phyloP scores from a whole-genome alignment of 2,888 invertebrate species.

The Rotaria sp. region DNA sequence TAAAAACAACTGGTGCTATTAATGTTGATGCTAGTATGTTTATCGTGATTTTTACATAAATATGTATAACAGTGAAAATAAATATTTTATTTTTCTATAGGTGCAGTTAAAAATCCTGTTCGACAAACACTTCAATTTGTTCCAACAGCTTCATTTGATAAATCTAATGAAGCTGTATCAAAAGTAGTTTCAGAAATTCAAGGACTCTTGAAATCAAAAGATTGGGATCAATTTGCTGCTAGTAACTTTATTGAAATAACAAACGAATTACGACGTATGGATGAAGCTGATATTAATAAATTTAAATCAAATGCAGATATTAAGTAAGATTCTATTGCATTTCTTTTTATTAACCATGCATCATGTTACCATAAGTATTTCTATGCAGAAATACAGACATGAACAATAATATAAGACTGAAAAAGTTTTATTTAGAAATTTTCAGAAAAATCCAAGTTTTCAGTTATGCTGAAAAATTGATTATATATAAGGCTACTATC shows the following conservation, averaged over 20 bases:
- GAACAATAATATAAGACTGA: too few species aligned
- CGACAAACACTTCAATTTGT: conserved; percentile 18
- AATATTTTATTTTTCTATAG: not conserved
- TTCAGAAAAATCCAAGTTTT: too few species aligned
- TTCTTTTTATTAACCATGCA: too few species aligned
- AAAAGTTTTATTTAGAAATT: too few species aligned
- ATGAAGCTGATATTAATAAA: not conserved
- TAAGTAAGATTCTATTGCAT: not conserved
- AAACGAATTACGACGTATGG: conserved; percentile 13
- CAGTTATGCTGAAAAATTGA: too few species aligned
- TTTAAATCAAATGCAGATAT: not conserved
- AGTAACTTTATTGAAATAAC: not conserved
- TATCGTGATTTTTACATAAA: too few species aligned
- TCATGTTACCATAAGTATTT: too few species aligned
- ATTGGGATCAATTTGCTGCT: conserved; percentile 11
- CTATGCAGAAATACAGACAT: too few species aligned
- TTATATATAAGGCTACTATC: too few species aligned
- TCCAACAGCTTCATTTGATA: not conserved
- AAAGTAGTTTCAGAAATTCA: not conserved
- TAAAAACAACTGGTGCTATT: not conserved
- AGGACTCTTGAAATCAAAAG: conserved; percentile 4
- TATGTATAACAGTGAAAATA: too few species aligned
- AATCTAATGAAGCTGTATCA: not conserved
- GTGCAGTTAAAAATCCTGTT: not conserved
- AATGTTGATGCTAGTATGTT: not conserved